Percentiles rank a stretch among this genome's conserved stretches.
phyloP scores from a whole-genome alignment of 1,140 invertebrate genomes.

The Heliothis virescens region DNA sequence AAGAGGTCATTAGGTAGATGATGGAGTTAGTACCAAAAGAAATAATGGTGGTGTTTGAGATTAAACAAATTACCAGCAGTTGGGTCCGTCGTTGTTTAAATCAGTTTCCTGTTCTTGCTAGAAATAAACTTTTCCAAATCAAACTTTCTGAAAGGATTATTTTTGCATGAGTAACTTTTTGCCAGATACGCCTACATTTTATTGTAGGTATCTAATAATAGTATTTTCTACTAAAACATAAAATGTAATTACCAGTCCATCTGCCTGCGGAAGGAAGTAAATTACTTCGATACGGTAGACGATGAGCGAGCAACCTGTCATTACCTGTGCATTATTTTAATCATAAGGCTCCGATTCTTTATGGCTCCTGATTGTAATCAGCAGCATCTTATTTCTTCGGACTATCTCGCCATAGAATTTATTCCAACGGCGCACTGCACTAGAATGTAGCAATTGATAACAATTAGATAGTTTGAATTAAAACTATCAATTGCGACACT shows the following conservation, averaged over 20 bases:
- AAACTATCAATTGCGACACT: background rate
- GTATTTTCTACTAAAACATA: background rate
- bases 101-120: background rate
- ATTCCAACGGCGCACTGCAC: background rate
- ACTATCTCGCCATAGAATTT: background rate
- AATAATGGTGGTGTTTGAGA: too few relatives aligned
- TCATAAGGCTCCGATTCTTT: background rate
- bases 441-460: background rate
- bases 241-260: constrained; percentile 10
- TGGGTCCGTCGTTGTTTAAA: background rate
- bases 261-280: constrained; percentile 12
- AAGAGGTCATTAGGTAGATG: too few relatives aligned
- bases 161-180: background rate
- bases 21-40: too few relatives aligned
- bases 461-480: too few relatives aligned
- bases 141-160: background rate
- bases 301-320: constrained; percentile 4
- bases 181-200: background rate
- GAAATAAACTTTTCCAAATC: background rate
- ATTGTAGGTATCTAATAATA: background rate
- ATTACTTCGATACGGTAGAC: background rate
- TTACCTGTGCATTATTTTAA: constrained; percentile 8
- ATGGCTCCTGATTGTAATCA: background rate
- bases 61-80: too few relatives aligned
- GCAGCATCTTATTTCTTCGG: background rate